Conservation (phyloP, 1,140 invertebrate genomes). For the Drosophila fuyamai region DNA sequence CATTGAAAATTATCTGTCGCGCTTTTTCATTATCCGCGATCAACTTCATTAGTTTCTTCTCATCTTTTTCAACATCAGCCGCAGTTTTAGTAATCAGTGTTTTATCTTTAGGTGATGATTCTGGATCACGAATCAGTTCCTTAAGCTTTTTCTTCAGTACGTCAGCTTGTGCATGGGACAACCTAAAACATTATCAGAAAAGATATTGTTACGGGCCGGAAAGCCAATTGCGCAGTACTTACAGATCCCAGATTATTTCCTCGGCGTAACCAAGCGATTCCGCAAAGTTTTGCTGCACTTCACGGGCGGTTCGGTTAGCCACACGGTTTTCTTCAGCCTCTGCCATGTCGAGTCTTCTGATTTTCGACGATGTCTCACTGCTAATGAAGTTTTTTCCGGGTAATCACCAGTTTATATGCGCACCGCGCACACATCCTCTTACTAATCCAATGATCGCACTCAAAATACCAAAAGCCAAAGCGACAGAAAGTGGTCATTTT, state of each 20-base stretch:
- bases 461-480: conserved; percentile 19
- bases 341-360: conserved; percentile 5
- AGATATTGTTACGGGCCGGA: background rate
- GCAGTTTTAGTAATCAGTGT: background rate
- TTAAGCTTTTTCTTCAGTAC: conserved; percentile 37
- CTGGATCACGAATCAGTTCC: conserved; percentile 47
- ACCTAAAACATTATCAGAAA: conserved; percentile 6
- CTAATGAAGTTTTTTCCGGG: background rate
- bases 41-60: background rate
- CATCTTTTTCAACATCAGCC: background rate
- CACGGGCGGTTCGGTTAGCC: conserved; percentile 21
- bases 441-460: background rate
- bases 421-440: no score
- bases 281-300: conserved; percentile 67
- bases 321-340: background rate
- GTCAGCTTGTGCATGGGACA: conserved; percentile 30
- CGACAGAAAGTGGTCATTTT: background rate
- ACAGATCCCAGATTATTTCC: conserved; percentile 75
- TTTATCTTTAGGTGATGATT: background rate
- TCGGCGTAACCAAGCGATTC: conserved; percentile 42
- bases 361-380: background rate
- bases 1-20: conserved; percentile 54
- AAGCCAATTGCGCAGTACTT: conserved; percentile 50
- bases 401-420: conserved; percentile 17
- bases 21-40: conserved; percentile 16